Evolutionary conservation across 2,113 vertebrate species (phyloP), one percentile per base, ranked within the genome.

Genomic region (Malurus cyaneus): DNA sequence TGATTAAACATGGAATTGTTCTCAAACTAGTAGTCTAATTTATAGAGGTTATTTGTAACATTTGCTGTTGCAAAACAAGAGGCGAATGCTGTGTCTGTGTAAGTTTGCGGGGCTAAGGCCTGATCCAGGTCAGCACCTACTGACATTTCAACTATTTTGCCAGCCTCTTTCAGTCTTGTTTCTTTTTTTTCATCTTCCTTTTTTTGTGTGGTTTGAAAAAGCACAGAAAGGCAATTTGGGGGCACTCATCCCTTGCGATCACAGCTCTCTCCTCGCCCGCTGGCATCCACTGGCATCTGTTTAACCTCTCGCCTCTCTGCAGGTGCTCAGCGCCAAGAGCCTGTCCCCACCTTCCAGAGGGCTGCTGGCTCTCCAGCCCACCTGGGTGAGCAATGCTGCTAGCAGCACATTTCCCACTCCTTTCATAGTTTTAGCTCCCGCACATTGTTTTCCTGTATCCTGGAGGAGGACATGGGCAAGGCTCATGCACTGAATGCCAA

Each of bases 271-370:
- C 32, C 41, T 67, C 0, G 0, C 18, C 61, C 8, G 0, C 12
- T 61, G 54, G 21, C 34, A 1, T 41, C 64, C 31, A 12, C 39
- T 46, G 71, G 25, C 26, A 31, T 2, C 28, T 11, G 7, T 69
- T 28, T 89, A 49, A 96, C 64, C 34, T 80, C 34, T 52, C 3
- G 3, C 36, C 32, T 80, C 56, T 94, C n/a, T 92, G 5, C 95
- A 98, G 98, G 98, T 96, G 74, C 92, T 66, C 98, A 97, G 64
- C 97, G 93, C 54, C 97, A 96, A 79, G 98, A 98, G 36, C 86
- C 96, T 32, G 91, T 88, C 54, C 92, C 94, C 2, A n/a, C 96
- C 36, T 94, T 98, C 92, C 97, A 95, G 93, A 98, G 98, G 76
- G 97, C 96, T 69, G 94, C 95, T 0, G 52, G 96, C 61, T 96